These are phyloP conservation scores for Enteromius afrohamiltoni DNA, from an alignment of 2,797 vertebrate species.

Conservation along the genomic window DNA sequence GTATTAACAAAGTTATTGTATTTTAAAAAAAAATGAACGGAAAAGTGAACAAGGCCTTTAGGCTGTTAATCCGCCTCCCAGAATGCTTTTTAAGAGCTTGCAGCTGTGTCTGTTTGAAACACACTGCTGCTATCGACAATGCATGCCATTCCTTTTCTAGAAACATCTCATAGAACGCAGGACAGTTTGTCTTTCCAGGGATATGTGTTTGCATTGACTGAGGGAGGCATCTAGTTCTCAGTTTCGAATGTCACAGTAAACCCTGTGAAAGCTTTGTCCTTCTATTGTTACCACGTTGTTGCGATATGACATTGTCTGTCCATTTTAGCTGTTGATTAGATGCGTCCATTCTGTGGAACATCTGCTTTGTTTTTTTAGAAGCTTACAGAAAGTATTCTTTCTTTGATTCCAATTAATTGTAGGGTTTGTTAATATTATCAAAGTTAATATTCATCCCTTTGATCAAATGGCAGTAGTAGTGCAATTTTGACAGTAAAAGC, in stretches of 20 bases:
- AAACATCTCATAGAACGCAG: conserved; percentile 49
- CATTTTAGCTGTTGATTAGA: conserved; percentile 15
- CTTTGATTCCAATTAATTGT: background rate
- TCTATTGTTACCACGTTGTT: conserved; percentile 50
- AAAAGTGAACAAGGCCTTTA: background rate
- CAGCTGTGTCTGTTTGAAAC: conserved; percentile 65
- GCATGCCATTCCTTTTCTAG: conserved; percentile 75
- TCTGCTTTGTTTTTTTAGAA: conserved; percentile 23
- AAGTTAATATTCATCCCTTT: background rate
- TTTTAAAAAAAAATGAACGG: background rate
- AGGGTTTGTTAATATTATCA: too few species aligned
- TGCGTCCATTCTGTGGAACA: background rate
- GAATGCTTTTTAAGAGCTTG: conserved; percentile 34
- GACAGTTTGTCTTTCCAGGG: conserved; percentile 17
- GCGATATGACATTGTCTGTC: background rate
- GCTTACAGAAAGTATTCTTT: conserved; percentile 4
- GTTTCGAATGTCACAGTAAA: conserved; percentile 14
- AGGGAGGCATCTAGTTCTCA: conserved; percentile 19
- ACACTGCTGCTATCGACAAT: conserved; percentile 59
- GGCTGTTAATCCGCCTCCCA: background rate
- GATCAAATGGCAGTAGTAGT: background rate
- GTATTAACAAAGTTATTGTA: background rate
- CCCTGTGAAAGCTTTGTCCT: conserved; percentile 23
- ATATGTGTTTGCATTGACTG: conserved; percentile 24
- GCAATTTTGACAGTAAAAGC: background rate